These are phyloP conservation scores for Peucedramus taeniatus DNA, from an alignment of 2,113 vertebrate species.

Conservation along the genomic window DNA sequence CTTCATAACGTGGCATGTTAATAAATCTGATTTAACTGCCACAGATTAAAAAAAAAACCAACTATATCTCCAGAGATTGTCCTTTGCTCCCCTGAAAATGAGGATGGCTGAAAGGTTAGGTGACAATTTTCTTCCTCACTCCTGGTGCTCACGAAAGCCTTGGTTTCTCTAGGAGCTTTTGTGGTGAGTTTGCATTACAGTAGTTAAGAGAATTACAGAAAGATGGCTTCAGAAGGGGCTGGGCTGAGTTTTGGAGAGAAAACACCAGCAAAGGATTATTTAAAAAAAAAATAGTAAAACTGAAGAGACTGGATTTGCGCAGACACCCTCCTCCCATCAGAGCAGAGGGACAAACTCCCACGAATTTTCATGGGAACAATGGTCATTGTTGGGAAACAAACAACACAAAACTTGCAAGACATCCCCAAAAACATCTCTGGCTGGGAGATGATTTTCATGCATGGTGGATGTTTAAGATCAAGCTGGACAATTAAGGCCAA, in stretches of 20 bases:
- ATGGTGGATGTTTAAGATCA: not conserved
- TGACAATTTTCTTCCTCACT: not conserved
- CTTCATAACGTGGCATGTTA: conserved; percentile 14
- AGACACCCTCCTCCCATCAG: accelerated
- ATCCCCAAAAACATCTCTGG: not conserved
- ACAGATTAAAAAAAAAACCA: not conserved
- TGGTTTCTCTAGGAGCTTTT: conserved; percentile 48
- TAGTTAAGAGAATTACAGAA: conserved; percentile 49
- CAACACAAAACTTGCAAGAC: not conserved
- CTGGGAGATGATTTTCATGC: not conserved
- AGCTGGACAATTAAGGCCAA: not conserved
- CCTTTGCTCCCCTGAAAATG: conserved; percentile 44
- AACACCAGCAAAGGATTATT: conserved; percentile 40
- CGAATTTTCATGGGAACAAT: not conserved
- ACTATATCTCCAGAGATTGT: not conserved
- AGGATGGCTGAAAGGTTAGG: conserved; percentile 32
- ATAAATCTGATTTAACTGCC: conserved; percentile 48
- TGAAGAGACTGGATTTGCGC: not conserved
- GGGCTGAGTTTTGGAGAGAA: conserved; percentile 15
- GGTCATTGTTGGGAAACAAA: not conserved
- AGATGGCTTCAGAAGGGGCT: conserved; percentile 10
- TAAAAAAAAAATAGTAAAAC: accelerated
- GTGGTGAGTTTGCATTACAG: conserved; percentile 37
- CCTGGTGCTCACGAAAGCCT: conserved; percentile 19
- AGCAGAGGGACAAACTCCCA: not conserved